Base-by-base conservation (phyloP, 2,113 vertebrate genomes). In the Elephantulus edwardii region DNA sequence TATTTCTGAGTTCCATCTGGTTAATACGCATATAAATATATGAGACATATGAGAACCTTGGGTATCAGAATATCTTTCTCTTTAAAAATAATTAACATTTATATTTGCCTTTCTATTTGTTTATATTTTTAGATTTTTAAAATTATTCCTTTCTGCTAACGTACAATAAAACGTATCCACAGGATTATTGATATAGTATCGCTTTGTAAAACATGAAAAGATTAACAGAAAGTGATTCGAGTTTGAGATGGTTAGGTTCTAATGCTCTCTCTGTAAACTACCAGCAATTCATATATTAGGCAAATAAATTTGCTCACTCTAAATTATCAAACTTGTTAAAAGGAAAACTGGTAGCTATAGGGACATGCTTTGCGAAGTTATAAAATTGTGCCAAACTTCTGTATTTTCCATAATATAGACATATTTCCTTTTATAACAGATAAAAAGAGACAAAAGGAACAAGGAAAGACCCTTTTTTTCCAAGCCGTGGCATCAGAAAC, bases 21-120 rank as follows among this genome's bases (percentile, higher is more conserved):
- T 58, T 13, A 52, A n/a, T 71, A 88, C 52, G 64, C 46, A 86
- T 38, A 78, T 83, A 17, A 60, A n/a, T 33, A 70, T 26, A 52
- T 74, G 35, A 86, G 38, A 17, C 10, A 68, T 28, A 60, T 74
- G 35, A 88, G 26, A 88, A 74, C 78, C n/a, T 90, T 19, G 75
- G 78, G 54, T 84, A 78, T 56, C 44, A 81, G 77, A 46, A 19
- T 83, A 11, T 17, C 71, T 90, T 86, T 88, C 40, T 58, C 30
- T 89, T 93, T 75, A 38, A 85, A 81, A 89, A 70, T 17, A n/a
- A 84, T 44, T 84, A 83, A 64, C 35, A 66, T n/a, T 19, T 87
- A 35, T 11, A 80, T 38, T 86, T 42, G 9, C 52, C 28, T 64
- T 38, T 9, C 3, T 66, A 38, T 54, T 66, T 54, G 60, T 40